These are phyloP conservation scores for Eurytoma californica DNA, from an alignment of 2,888 invertebrate genomes.

Conservation along the genomic window DNA sequence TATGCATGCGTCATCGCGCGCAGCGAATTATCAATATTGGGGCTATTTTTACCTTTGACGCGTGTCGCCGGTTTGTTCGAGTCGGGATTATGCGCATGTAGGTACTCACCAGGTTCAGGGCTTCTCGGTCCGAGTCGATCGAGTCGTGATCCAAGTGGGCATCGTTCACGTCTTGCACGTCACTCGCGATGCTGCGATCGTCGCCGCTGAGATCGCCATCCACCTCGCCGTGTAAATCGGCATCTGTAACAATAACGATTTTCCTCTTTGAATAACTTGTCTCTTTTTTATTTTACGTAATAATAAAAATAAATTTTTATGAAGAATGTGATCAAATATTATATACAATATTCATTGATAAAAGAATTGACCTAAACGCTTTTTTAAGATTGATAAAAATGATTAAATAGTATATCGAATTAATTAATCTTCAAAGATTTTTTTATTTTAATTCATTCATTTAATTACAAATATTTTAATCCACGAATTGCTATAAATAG, in stretches of 20 bases:
- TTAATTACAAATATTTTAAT: too few species aligned
- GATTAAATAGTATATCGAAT: too few species aligned
- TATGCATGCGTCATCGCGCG: slow-evolving; percentile 36
- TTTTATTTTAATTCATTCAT: too few species aligned
- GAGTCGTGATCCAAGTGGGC: slow-evolving; percentile 78
- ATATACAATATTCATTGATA: too few species aligned
- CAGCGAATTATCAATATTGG: slow-evolving; percentile 41
- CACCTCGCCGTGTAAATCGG: slow-evolving; percentile 79
- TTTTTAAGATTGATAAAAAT: too few species aligned
- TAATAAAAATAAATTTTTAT: too few species aligned
- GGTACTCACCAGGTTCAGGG: slow-evolving; percentile 79
- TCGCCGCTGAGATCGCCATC: slow-evolving; percentile 81
- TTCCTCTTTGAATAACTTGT: slow-evolving; percentile 20
- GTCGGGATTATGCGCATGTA: neutral
- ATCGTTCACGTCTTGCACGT: slow-evolving; percentile 77
- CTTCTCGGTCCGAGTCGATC: slow-evolving; percentile 80
- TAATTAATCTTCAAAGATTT: too few species aligned
- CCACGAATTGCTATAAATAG: too few species aligned
- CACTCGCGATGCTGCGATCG: slow-evolving; percentile 79
- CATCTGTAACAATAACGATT: slow-evolving; percentile 75
- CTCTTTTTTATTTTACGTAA: neutral
- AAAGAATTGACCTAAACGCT: too few species aligned
- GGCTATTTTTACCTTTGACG: slow-evolving; percentile 32
- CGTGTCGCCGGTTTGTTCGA: neutral
- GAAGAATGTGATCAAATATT: too few species aligned